These are phyloP conservation scores for Papilio xuthus DNA, from an alignment of 1,140 invertebrate species.

Conservation along the genomic window DNA sequence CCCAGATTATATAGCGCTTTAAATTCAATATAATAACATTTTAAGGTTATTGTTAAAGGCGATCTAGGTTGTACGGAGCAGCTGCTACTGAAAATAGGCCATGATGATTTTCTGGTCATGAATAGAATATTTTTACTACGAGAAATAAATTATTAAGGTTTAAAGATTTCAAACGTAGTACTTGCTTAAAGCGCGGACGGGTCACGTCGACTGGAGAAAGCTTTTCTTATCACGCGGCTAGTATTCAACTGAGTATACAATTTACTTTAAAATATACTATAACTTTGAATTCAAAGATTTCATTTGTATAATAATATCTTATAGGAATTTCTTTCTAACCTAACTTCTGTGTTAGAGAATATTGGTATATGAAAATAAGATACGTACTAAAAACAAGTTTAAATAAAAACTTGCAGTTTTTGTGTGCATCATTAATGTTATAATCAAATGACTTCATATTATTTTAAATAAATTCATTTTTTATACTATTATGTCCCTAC, in stretches of 20 bases:
- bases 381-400: not conserved
- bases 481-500: no score
- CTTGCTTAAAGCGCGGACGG: not conserved
- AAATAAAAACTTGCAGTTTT: not conserved
- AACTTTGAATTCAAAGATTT: constrained; percentile 1
- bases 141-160: constrained; percentile 13
- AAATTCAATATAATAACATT: constrained; percentile 21
- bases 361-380: not conserved
- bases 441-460: no score
- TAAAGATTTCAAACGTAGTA: constrained; percentile 13
- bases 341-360: no score
- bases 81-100: constrained; percentile 6
- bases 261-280: constrained; percentile 1
- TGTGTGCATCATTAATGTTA: no score
- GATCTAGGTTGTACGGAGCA: not conserved
- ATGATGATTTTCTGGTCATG: constrained; percentile 21
- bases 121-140: constrained; percentile 12
- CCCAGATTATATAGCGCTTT: not conserved
- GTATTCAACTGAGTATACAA: not conserved
- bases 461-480: no score
- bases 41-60: constrained; percentile 14
- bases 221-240: not conserved
- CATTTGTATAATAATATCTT: not conserved
- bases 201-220: constrained; percentile 9
- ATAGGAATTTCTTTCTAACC: not conserved